A percentile compares a stretch with the other conserved stretches of the same genome.
Conservation (phyloP, 2,888 invertebrate species). For the Apomyelois bistriatella region DNA sequence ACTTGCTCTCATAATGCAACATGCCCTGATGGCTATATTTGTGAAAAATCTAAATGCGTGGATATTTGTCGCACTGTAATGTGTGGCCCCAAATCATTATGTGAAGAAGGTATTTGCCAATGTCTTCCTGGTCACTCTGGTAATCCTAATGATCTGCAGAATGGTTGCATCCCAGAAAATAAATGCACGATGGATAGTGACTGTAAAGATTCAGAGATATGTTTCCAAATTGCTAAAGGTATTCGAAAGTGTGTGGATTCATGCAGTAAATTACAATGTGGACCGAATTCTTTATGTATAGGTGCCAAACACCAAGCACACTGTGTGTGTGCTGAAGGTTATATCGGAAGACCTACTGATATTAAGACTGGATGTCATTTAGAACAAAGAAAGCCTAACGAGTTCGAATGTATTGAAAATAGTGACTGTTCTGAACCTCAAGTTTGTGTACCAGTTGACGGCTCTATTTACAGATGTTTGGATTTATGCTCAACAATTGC, state of each 20-base stretch:
- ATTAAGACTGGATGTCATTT: slow-evolving; percentile 88
- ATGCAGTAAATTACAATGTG: slow-evolving; percentile 92
- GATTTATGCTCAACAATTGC: slow-evolving; percentile 89
- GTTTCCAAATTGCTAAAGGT: slow-evolving; percentile 90
- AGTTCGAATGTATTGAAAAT: slow-evolving; percentile 83
- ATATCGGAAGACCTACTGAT: slow-evolving; percentile 90
- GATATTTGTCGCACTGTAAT: slow-evolving; percentile 87
- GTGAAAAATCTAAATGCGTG: slow-evolving; percentile 86
- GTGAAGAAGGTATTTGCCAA: slow-evolving; percentile 88
- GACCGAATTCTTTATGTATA: slow-evolving; percentile 93
- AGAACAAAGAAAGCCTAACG: slow-evolving; percentile 79
- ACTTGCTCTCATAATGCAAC: slow-evolving; percentile 84
- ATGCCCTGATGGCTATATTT: slow-evolving; percentile 88
- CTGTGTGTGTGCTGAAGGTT: slow-evolving; percentile 92
- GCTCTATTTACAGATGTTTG: slow-evolving; percentile 84
- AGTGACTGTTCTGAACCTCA: slow-evolving; percentile 86
- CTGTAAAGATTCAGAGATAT: slow-evolving; percentile 91
- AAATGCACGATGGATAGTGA: slow-evolving; percentile 91
- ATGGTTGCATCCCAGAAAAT: slow-evolving; percentile 86
- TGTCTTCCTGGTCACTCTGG: slow-evolving; percentile 90
- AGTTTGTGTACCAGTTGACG: slow-evolving; percentile 83
- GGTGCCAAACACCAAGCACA: slow-evolving; percentile 91
- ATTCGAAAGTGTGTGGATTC: slow-evolving; percentile 91
- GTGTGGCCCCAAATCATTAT: slow-evolving; percentile 91
- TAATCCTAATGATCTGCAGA: slow-evolving; percentile 84